Evolutionary conservation across 2,888 invertebrate genomes (phyloP).

Genomic region (Drepanosiphum platanoidis): DNA sequence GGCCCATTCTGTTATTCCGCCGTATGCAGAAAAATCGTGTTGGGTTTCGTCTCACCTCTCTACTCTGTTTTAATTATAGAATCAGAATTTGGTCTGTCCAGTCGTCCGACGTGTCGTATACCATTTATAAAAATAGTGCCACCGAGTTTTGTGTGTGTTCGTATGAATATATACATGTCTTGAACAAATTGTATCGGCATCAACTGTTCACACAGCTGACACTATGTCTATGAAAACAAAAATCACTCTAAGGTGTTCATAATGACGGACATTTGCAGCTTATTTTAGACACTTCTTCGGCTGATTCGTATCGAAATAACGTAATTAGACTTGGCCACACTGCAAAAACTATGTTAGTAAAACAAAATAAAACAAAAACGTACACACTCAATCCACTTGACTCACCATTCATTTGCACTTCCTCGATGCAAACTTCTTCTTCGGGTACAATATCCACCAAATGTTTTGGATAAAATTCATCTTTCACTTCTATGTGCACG

Average conservation of each 20-base stretch:
- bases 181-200: conserved; percentile 51
- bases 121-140: conserved; percentile 61
- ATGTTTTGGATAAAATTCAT: conserved; percentile 76
- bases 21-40: conserved; percentile 54
- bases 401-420: conserved; percentile 65
- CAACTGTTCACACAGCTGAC: conserved; percentile 41
- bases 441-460: conserved; percentile 77
- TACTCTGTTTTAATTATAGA: conserved; percentile 60
- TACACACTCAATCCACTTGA: conserved; percentile 63
- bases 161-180: conserved; percentile 13
- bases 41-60: conserved; percentile 56
- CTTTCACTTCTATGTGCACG: conserved; percentile 70
- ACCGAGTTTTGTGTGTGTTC: conserved; percentile 19
- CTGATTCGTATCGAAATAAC: conserved; percentile 21
- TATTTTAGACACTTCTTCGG: conserved; percentile 48
- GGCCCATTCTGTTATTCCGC: conserved; percentile 10
- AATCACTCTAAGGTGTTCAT: conserved; percentile 40
- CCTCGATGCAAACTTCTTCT: conserved; percentile 68
- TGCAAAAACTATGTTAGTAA: conserved; percentile 59
- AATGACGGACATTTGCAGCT: conserved; percentile 40
- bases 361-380: conserved; percentile 51
- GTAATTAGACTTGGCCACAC: conserved; percentile 54
- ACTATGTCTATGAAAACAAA: conserved; percentile 33
- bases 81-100: conserved; percentile 60
- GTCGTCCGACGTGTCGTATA: conserved; percentile 52